Conservation (phyloP, 1,140 invertebrate genomes). For the Drosophila parvula region DNA sequence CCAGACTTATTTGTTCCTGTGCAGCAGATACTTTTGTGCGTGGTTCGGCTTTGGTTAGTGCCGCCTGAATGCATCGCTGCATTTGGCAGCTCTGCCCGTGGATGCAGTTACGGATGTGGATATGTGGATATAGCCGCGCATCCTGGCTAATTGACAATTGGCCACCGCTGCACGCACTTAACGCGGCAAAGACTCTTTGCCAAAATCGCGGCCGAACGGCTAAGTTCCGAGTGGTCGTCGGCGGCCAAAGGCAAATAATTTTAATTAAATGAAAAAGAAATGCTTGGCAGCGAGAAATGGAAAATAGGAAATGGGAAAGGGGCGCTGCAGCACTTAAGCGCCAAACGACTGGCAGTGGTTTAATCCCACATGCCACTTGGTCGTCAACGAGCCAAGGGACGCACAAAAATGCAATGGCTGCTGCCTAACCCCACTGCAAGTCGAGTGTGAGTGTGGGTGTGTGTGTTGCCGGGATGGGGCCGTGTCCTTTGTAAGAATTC, state of each 20-base stretch:
- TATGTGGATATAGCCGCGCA: not conserved
- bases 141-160: slow-evolving; percentile 74
- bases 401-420: slow-evolving; percentile 71
- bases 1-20: slow-evolving; percentile 4
- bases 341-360: slow-evolving; percentile 62
- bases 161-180: slow-evolving; percentile 64
- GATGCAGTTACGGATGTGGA: not conserved
- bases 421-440: slow-evolving; percentile 33
- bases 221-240: slow-evolving; percentile 68
- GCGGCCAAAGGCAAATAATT: slow-evolving; percentile 77
- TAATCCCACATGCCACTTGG: slow-evolving; percentile 76
- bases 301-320: not conserved
- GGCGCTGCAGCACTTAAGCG: slow-evolving; percentile 67
- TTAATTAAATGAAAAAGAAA: slow-evolving; percentile 82
- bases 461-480: slow-evolving; percentile 20
- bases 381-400: slow-evolving; percentile 76
- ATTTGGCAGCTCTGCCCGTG: slow-evolving; percentile 31
- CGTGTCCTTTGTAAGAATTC: slow-evolving; percentile 80
- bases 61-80: slow-evolving; percentile 72
- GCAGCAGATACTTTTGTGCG: slow-evolving; percentile 54
- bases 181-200: slow-evolving; percentile 53
- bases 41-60: slow-evolving; percentile 59
- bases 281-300: slow-evolving; percentile 29
- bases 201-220: slow-evolving; percentile 55
- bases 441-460: slow-evolving; percentile 41